Base-by-base conservation (phyloP, 2,888 invertebrate genomes). In the Gymnocheta viridis region DNA sequence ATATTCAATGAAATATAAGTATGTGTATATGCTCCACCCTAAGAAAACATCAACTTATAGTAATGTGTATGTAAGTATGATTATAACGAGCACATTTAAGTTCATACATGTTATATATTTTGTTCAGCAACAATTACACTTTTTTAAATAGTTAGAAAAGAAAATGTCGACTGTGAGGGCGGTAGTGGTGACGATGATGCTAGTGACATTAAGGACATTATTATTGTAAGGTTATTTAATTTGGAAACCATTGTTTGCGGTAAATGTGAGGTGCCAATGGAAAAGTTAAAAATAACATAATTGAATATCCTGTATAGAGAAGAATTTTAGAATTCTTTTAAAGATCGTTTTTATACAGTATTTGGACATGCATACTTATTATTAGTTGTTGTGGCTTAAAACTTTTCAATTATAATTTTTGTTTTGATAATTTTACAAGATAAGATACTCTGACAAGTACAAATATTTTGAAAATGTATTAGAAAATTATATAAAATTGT, bases 41-140 rank as follows among this genome's bases (percentile, higher is more conserved):
- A 70, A 56, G 41, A 41, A 6, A 17, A 27, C n/a, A 4, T 24
- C 10, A 49, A 49, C 17, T 49, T 49, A 2, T 10, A 49, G 22
- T 22, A 49, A 49, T 22, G 19, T 49, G 47, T 22, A 44, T 17
- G 17, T 44, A 17, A 47, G 54, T 2, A 12, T 29, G n/a, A 56
- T 22, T 69, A 29, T 41, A 69, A 56, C 44, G 29, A 58, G 44
- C 24, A 72, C 49, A 73, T 51, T n/a, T 64, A 41, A 29, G 29
- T 64, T 54, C 32, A 32, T 24, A 51, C 22, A 64, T 64, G 44
- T 44, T 44, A 44, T 29, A 19, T 62, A 54, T 22, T 38, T 64
- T 38, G 49, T 49, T 77, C 24, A 62, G 54, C 62, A 70, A 64
- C 41, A 79, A 70, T 70, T 70, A 70, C 14, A 70, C 22, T 79